Percentiles rank a stretch among this genome's conserved stretches.
Evolutionary conservation across 2,797 vertebrate genomes (phyloP).

Genomic region (Propithecus deckenii): DNA sequence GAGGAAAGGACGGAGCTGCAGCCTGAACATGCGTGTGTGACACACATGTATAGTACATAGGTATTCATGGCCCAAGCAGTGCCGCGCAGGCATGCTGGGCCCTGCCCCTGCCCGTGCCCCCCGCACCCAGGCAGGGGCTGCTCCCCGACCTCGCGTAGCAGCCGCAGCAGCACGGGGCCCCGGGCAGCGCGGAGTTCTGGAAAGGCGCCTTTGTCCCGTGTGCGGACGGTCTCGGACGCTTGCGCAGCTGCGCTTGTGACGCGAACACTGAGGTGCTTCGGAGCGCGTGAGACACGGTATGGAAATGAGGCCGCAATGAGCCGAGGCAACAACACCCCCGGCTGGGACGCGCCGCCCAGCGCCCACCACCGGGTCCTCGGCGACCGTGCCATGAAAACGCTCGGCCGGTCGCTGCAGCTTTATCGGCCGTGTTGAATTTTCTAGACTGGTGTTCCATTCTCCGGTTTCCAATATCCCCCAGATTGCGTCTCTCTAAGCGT

Average conservation of each 20-base stretch:
- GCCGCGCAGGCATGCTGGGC: not conserved
- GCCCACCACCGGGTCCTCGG: fast-evolving
- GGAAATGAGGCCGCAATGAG: constrained; percentile 7
- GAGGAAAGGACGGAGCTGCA: not conserved
- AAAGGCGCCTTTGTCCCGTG: not conserved
- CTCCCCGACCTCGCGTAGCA: fast-evolving
- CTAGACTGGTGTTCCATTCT: constrained; percentile 48
- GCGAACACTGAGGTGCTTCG: not conserved
- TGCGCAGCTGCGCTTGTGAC: not conserved
- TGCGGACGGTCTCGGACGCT: not conserved
- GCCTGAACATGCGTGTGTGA: too few relatives aligned
- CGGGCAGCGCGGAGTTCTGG: not conserved
- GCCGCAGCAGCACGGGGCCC: fast-evolving
- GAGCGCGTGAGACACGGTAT: not conserved
- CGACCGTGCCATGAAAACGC: not conserved
- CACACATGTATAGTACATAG: too few relatives aligned
- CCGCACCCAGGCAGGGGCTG: fast-evolving
- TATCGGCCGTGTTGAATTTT: constrained; percentile 52
- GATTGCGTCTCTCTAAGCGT: constrained; percentile 51
- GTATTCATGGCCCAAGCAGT: not conserved
- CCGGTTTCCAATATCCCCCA: constrained; percentile 52
- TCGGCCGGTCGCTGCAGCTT: constrained; percentile 29
- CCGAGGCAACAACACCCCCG: not conserved
- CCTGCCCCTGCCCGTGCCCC: fast-evolving
- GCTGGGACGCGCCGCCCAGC: not conserved